phyloP scores from a whole-genome alignment of 2,113 vertebrate genomes.

The Catagonus wagneri region DNA sequence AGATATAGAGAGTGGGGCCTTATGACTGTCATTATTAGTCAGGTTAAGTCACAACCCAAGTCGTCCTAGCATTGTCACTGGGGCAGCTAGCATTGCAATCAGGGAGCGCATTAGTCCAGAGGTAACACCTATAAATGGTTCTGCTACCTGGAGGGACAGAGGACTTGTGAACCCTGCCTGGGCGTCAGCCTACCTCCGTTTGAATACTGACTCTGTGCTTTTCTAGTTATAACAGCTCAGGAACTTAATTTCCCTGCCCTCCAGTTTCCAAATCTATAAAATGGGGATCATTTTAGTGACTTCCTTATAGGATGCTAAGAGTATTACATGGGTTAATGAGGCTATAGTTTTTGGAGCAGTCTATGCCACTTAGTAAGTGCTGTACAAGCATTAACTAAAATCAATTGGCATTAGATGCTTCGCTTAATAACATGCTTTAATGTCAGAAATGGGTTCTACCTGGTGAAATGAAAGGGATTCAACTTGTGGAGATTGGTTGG shows the following conservation, averaged over 20 bases:
- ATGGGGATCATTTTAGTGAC: neutral
- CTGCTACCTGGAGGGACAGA: neutral
- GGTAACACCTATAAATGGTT: neutral
- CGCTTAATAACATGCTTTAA: neutral
- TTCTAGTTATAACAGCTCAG: neutral
- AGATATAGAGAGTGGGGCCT: neutral
- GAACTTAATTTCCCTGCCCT: neutral
- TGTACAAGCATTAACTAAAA: neutral
- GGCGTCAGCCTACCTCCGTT: fast-evolving
- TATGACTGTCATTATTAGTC: neutral
- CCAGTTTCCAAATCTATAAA: neutral
- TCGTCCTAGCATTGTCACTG: neutral
- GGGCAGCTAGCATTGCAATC: neutral
- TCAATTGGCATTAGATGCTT: neutral
- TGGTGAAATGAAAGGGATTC: neutral
- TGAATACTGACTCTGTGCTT: neutral
- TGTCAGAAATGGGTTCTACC: neutral
- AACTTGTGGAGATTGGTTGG: neutral
- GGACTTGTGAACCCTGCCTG: neutral
- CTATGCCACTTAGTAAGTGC: neutral
- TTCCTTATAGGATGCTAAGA: neutral
- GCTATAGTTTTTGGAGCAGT: neutral
- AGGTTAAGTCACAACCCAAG: neutral
- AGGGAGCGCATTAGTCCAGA: neutral
- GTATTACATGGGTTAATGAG: neutral